Percentiles rank a stretch among this genome's conserved stretches.
Evolutionary conservation across 2,113 vertebrate species (phyloP).

Genomic region (Dicentrarchus labrax): DNA sequence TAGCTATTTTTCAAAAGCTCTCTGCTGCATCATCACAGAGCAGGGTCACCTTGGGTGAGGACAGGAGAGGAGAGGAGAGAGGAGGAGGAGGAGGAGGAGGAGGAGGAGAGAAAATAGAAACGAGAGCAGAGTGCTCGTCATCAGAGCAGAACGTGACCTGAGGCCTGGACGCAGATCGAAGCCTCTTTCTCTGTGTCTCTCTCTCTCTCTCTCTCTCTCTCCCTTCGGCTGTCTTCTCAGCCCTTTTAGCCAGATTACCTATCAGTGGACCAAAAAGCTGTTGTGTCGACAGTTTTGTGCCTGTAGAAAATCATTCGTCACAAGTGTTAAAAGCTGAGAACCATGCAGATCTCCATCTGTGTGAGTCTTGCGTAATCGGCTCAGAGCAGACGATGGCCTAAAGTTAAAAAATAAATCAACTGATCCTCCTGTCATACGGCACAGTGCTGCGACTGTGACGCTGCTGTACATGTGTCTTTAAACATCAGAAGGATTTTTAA

Average conservation of each 20-base stretch:
- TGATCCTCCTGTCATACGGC: background rate
- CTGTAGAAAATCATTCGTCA: constrained; percentile 36
- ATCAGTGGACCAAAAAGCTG: constrained; percentile 35
- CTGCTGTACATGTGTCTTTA: background rate
- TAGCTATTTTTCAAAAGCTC: constrained; percentile 10
- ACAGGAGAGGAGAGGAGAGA: constrained; percentile 34
- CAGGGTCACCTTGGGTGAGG: constrained; percentile 51
- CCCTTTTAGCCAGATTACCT: constrained; percentile 48
- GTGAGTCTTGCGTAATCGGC: constrained; percentile 29
- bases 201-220: constrained; percentile 15
- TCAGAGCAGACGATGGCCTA: constrained; percentile 6
- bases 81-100: constrained; percentile 27
- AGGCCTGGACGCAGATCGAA: constrained; percentile 60
- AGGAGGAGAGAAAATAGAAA: constrained; percentile 54
- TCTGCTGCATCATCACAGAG: constrained; percentile 36
- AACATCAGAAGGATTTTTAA: background rate
- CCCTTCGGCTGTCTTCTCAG: constrained; percentile 33
- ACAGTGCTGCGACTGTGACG: background rate
- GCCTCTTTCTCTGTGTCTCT: constrained; percentile 14
- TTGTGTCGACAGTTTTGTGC: constrained; percentile 33
- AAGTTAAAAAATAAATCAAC: background rate
- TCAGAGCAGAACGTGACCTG: constrained; percentile 67
- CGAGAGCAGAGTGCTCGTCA: constrained; percentile 57
- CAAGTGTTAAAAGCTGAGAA: constrained; percentile 29
- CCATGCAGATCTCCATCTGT: constrained; percentile 40